phyloP scores from a whole-genome alignment of 35 echinoderm and acorn worm genomes.

The Acanthaster planci region DNA sequence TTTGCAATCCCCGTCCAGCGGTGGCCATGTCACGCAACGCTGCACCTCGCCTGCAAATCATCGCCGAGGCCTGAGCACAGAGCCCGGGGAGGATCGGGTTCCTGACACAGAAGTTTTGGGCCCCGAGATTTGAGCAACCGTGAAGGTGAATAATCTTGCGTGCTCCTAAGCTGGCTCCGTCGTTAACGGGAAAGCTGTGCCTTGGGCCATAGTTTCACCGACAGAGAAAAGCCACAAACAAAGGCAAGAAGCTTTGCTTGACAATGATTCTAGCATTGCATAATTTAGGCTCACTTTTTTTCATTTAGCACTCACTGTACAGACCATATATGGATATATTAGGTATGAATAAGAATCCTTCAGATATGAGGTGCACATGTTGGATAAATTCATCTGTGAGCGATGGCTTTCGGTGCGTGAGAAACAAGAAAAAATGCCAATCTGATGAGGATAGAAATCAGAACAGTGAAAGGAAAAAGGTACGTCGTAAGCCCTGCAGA shows the following conservation, averaged over 20 bases:
- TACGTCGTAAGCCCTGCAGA: too few species aligned
- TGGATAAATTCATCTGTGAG: too few species aligned
- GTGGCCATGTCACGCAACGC: constrained; percentile 5
- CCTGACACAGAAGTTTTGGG: not conserved
- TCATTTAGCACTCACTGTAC: too few species aligned
- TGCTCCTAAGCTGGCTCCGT: not conserved
- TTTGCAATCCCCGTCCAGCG: not conserved
- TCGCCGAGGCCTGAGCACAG: not conserved
- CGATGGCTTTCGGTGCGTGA: too few species aligned
- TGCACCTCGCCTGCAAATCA: not conserved
- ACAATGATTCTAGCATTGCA: too few species aligned
- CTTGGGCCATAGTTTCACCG: not conserved
- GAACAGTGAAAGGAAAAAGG: too few species aligned
- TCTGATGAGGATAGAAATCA: too few species aligned
- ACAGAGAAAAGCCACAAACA: not conserved
- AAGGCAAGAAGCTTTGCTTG: not conserved
- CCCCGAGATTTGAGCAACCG: constrained; percentile 18
- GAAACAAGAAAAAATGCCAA: too few species aligned
- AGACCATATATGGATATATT: too few species aligned
- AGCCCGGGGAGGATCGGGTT: constrained; percentile 9
- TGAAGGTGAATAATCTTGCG: constrained; percentile 24
- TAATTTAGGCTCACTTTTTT: too few species aligned
- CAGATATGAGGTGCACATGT: too few species aligned
- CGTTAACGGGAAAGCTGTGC: not conserved
- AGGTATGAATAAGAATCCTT: too few species aligned